Evolutionary conservation across 2,888 invertebrate species (phyloP), one percentile per base, ranked within the genome.

Genomic region (Hirtodrosophila histrioides): DNA sequence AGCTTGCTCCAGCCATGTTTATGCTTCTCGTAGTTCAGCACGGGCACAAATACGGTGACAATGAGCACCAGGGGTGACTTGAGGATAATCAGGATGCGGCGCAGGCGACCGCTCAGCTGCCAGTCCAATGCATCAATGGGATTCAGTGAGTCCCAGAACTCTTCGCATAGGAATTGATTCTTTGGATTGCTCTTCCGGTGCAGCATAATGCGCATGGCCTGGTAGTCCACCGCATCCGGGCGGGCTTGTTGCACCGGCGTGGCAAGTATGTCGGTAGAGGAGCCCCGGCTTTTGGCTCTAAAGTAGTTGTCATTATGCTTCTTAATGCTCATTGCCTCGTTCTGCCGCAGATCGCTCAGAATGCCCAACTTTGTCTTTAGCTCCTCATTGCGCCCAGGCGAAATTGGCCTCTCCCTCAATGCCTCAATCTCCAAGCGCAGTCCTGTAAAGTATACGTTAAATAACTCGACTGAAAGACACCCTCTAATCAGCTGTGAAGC

Each of bases 1-100:
- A 90, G 29, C 61, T 90, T 90, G 40, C 86, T 80, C 90, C 90
- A 90, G 7, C 90, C 90, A 39, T 90, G 89, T 37, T 85, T 82
- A 7, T 75, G 58, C 24, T n/a, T 9, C 27, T 77, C 81, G 36
- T 80, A 88, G 41, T 89, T 69, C 10, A 89, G 87, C 5, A 65
- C 58, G 0, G 90, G 90, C 37, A 90, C 78, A 4, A 82, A 17
- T 0, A 81, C 0, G 0, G 41, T 56, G 8, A 82, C 35, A 0
- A 72, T 0, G 2, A 86, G 53, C 2, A 50, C 11, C 8, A 90
- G 43, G 0, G 90, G 90, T 0, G 60, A 36, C 10, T 56, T 70
- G 3, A 78, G 0, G 0, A 81, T 7, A 5, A 75, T 35, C 10
- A 57, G 7, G 0, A 37, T 0, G 0, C 73, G 78, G 0, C 41